Evolutionary conservation across 2,113 vertebrate genomes (phyloP).

Genomic region (Proteles cristata): DNA sequence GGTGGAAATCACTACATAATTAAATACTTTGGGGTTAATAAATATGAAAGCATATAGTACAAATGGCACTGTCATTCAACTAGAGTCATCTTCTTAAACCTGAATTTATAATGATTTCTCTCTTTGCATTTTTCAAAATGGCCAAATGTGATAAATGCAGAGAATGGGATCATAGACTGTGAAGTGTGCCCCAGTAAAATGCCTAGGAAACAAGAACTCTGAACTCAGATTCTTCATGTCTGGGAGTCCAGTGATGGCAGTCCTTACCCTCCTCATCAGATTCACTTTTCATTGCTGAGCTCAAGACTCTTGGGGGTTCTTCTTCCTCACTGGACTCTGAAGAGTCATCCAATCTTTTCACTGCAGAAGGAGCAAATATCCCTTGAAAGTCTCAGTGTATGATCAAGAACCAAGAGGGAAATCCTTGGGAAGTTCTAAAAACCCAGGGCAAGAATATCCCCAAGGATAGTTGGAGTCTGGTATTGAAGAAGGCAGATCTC

Average conservation of each 20-base stretch:
- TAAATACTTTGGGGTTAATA: no score
- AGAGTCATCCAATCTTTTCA: background rate
- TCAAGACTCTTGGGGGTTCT: rapidly evolving
- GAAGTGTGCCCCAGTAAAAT: no score
- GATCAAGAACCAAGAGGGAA: background rate
- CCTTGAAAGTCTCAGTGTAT: background rate
- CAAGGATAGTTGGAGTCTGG: background rate
- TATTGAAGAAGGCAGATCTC: background rate
- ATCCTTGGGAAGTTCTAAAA: background rate
- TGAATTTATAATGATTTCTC: background rate
- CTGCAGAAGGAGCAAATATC: background rate
- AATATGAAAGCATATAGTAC: background rate
- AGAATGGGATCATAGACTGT: background rate
- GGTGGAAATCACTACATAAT: background rate
- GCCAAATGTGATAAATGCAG: background rate
- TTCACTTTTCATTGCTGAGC: rapidly evolving
- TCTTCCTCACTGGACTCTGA: background rate
- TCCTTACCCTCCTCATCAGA: background rate
- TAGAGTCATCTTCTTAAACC: background rate
- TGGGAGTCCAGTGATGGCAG: background rate
- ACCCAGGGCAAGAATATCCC: background rate
- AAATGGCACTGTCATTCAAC: background rate
- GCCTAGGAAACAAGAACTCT: background rate
- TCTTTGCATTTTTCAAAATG: background rate
- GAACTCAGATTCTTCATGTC: background rate